Evolutionary conservation across 2,113 vertebrate genomes (phyloP).

Genomic region (Helogale parvula): DNA sequence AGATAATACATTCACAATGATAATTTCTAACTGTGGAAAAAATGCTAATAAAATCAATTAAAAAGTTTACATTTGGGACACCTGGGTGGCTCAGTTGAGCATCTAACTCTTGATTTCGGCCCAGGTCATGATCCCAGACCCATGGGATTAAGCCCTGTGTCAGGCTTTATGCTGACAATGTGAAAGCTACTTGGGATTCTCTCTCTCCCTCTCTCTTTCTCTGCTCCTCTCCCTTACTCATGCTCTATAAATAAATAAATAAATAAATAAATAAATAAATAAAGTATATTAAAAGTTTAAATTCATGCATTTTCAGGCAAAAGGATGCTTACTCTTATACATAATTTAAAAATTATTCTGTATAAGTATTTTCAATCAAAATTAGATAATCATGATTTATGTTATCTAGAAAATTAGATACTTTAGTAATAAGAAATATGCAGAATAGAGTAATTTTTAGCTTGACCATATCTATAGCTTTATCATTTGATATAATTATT

Average conservation of each 20-base stretch:
- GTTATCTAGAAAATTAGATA: neutral
- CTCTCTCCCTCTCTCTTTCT: too few relatives aligned
- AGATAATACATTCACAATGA: neutral
- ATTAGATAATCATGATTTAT: conserved; percentile 8
- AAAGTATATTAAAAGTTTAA: neutral
- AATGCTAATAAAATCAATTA: neutral
- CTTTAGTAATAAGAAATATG: neutral
- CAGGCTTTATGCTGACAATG: too few relatives aligned
- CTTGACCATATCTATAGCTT: neutral
- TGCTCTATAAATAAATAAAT: too few relatives aligned
- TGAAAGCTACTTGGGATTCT: too few relatives aligned
- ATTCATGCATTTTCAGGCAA: neutral
- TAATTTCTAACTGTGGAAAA: neutral
- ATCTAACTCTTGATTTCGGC: too few relatives aligned
- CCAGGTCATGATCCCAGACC: too few relatives aligned
- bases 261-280: too few relatives aligned
- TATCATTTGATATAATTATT: neutral
- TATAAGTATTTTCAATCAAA: neutral
- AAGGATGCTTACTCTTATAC: neutral
- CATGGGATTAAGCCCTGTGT: too few relatives aligned
- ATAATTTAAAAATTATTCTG: conserved; percentile 3
- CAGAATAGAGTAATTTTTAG: neutral
- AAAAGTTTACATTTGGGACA: neutral
- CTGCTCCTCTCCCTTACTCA: too few relatives aligned
- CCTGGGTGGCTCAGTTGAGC: too few relatives aligned